Percentiles rank a stretch among this genome's conserved stretches.
Conservation (phyloP, 2,113 vertebrate genomes). For the Embiotoca jacksoni region DNA sequence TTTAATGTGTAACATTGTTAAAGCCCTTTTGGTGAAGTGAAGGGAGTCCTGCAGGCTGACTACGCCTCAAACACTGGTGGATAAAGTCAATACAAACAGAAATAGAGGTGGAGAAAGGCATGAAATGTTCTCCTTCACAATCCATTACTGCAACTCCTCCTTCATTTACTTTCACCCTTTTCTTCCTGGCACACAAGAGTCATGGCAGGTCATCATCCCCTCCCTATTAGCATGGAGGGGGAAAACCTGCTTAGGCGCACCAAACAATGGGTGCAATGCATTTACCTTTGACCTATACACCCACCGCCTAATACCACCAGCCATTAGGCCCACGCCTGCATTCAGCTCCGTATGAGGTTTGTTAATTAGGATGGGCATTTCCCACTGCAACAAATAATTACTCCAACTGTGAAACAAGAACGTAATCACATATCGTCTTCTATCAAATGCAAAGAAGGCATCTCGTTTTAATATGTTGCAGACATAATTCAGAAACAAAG, state of each 20-base stretch:
- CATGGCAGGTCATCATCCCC: constrained; percentile 53
- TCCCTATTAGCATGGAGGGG: constrained; percentile 28
- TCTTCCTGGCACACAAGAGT: constrained; percentile 21
- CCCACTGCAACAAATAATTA: background rate
- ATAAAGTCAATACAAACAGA: background rate
- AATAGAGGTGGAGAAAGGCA: background rate
- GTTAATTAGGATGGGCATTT: constrained; percentile 25
- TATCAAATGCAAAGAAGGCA: background rate
- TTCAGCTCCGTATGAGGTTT: constrained; percentile 40
- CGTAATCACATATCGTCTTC: background rate
- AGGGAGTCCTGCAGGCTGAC: background rate
- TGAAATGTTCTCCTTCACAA: constrained; percentile 16
- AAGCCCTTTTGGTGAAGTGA: constrained; percentile 14
- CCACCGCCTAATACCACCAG: constrained; percentile 9
- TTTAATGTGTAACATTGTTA: background rate
- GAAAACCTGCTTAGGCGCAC: constrained; percentile 35
- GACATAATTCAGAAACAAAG: background rate
- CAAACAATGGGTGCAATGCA: constrained; percentile 50
- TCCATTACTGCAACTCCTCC: constrained; percentile 13
- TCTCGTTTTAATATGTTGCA: too few species aligned
- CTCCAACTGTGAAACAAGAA: background rate
- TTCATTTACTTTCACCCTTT: constrained; percentile 38
- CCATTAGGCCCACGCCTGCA: constrained; percentile 45
- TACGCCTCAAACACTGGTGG: background rate
- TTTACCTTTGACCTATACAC: constrained; percentile 63